A percentile compares a stretch with the other conserved stretches of the same genome.
Evolutionary conservation across 2,113 vertebrate species (phyloP).

Genomic region (Cephalopterus ornatus): DNA sequence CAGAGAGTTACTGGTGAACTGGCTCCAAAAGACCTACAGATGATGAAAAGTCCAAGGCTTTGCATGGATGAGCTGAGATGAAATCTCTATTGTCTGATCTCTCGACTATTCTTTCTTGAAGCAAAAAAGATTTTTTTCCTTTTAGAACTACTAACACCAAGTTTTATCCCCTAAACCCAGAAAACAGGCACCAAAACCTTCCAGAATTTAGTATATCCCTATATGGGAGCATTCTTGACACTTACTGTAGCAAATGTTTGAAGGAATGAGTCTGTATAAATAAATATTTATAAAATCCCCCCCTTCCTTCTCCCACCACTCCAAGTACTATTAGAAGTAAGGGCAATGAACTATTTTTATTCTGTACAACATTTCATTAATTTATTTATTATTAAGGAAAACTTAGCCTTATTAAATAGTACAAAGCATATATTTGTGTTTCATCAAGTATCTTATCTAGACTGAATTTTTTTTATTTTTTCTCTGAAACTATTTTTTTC

Average conservation of each 20-base stretch:
- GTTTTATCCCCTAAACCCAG: background rate
- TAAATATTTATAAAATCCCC: background rate
- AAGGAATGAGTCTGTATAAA: background rate
- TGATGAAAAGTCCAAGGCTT: background rate
- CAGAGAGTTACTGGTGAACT: background rate
- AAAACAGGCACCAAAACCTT: background rate
- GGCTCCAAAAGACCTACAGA: background rate
- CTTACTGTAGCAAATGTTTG: background rate
- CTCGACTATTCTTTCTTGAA: background rate
- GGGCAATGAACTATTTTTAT: background rate
- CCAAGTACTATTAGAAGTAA: background rate
- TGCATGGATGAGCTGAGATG: background rate
- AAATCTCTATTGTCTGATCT: background rate
- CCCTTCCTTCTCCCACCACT: fast-evolving
- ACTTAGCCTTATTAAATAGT: background rate
- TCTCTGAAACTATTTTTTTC: background rate
- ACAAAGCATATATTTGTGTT: background rate
- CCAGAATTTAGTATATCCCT: background rate
- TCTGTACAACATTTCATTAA: background rate
- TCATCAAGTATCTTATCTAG: background rate
- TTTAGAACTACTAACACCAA: background rate
- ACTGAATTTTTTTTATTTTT: background rate
- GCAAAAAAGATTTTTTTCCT: background rate
- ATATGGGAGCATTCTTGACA: background rate
- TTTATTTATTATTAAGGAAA: background rate